Evolutionary conservation across 2,888 invertebrate genomes (phyloP).

Genomic region (Dorcus hopei): DNA sequence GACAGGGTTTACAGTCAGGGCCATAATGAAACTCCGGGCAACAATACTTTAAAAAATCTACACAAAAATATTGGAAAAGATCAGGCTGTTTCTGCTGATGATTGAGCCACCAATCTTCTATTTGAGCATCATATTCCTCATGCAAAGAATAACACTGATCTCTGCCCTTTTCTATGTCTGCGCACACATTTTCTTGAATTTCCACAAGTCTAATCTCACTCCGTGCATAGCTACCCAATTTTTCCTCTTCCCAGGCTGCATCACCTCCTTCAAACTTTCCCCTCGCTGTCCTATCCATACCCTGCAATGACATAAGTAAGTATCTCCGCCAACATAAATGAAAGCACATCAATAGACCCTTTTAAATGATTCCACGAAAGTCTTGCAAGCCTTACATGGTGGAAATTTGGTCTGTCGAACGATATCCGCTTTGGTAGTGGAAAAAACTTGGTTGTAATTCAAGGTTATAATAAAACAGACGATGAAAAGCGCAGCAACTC

Average conservation of each 20-base stretch:
- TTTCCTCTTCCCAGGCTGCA: slow-evolving; percentile 90
- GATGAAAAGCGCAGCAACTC: not conserved
- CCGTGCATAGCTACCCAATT: slow-evolving; percentile 74
- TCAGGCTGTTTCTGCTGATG: slow-evolving; percentile 53
- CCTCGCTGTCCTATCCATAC: slow-evolving; percentile 76
- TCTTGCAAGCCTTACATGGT: slow-evolving; percentile 75
- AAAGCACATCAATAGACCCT: slow-evolving; percentile 44
- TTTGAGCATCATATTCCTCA: slow-evolving; percentile 74
- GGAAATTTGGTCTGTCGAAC: slow-evolving; percentile 56
- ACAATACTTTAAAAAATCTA: slow-evolving; percentile 72
- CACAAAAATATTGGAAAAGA: slow-evolving; percentile 73
- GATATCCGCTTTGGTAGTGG: slow-evolving; percentile 33
- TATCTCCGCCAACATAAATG: not conserved
- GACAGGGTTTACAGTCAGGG: slow-evolving; percentile 74
- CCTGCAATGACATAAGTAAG: slow-evolving; percentile 50
- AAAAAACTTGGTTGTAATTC: not conserved
- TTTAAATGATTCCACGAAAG: slow-evolving; percentile 72
- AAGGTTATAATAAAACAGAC: not conserved
- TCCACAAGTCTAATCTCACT: slow-evolving; percentile 90
- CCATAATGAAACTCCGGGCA: slow-evolving; percentile 86
- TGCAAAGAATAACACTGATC: slow-evolving; percentile 81
- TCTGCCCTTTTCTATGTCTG: slow-evolving; percentile 67
- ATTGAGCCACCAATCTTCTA: slow-evolving; percentile 89
- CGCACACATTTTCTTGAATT: slow-evolving; percentile 84
- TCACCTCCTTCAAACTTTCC: slow-evolving; percentile 92